These are phyloP conservation scores for Litocranius walleri DNA, from an alignment of 2,113 vertebrate species.

Conservation along the genomic window DNA sequence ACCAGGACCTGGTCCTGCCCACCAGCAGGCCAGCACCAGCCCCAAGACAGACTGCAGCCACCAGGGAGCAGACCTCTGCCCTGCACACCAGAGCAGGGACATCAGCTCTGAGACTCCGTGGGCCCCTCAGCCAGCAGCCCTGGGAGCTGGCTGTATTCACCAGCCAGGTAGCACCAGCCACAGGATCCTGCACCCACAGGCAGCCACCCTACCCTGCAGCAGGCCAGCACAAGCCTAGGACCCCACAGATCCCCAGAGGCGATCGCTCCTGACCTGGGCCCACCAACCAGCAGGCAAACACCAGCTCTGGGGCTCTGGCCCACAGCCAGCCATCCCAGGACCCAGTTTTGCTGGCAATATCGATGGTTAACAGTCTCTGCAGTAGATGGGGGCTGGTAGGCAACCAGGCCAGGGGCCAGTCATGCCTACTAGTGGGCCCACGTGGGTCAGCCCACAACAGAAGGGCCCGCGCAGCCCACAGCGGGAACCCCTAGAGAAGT, in stretches of 20 bases:
- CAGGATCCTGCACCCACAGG: background rate
- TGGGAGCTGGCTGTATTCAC: too few relatives aligned
- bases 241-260: background rate
- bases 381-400: background rate
- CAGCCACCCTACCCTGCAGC: background rate
- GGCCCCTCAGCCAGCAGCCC: background rate
- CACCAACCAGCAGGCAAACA: background rate
- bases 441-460: fast-evolving
- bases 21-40: background rate
- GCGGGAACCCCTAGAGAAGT: fast-evolving
- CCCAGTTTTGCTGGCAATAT: background rate
- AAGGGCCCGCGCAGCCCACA: background rate
- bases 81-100: background rate
- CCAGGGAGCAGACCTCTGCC: background rate
- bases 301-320: background rate
- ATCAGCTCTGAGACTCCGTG: background rate
- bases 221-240: background rate
- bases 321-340: background rate
- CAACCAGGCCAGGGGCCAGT: background rate
- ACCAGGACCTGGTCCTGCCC: too few relatives aligned
- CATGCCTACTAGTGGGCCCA: background rate
- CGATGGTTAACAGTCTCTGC: background rate
- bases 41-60: background rate
- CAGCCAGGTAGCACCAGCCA: background rate
- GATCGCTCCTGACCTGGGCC: background rate